Conservation (phyloP, 2,113 vertebrate species). For the Phocoena sinus region DNA sequence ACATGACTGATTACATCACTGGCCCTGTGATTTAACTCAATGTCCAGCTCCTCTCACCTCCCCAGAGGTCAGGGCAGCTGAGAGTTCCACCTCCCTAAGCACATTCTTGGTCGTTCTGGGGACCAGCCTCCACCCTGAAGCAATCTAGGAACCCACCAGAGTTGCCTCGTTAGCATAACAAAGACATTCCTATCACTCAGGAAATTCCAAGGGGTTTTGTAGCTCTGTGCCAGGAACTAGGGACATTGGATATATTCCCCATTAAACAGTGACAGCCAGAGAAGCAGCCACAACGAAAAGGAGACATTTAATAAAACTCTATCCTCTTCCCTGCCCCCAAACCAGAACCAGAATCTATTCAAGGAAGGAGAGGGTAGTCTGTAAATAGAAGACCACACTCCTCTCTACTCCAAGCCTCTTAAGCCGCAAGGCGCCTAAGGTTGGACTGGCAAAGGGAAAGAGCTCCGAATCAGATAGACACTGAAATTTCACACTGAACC, state of each 20-base stretch:
- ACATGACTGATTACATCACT: not conserved
- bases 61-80: not conserved
- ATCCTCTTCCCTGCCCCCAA: not conserved
- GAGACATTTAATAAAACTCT: not conserved
- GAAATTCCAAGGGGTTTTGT: not conserved
- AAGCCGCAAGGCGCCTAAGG: not conserved
- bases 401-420: not conserved
- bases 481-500: not conserved
- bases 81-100: not conserved
- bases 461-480: not conserved
- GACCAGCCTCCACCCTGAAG: not conserved
- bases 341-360: not conserved
- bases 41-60: not conserved
- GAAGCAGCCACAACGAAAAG: not conserved
- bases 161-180: not conserved
- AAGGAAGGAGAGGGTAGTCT: not conserved
- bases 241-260: not conserved
- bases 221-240: not conserved
- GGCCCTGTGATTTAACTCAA: not conserved
- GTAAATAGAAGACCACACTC: not conserved
- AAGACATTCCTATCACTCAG: not conserved
- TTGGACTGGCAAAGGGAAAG: not conserved
- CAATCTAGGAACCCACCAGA: not conserved
- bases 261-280: not conserved
- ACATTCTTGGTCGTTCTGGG: not conserved